These are phyloP conservation scores for Hestina assimilis DNA, from an alignment of 1,140 invertebrate species.

Conservation along the genomic window DNA sequence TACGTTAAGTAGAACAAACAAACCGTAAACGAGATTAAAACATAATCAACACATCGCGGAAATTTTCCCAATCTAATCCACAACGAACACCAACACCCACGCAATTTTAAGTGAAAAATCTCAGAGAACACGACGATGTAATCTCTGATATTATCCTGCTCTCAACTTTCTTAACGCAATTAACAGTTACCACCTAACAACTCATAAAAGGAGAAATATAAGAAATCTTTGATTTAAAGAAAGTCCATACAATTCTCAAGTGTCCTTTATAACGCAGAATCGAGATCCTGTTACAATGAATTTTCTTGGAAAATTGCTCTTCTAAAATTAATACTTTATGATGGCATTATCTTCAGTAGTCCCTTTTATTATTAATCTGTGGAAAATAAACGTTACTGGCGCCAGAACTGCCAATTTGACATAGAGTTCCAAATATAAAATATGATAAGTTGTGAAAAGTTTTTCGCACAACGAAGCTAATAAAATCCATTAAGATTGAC, in stretches of 20 bases:
- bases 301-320: background rate
- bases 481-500: slow-evolving; percentile 35
- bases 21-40: slow-evolving; percentile 10
- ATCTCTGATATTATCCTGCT: background rate
- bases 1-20: slow-evolving; percentile 2
- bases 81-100: slow-evolving; percentile 31
- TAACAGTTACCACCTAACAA: background rate
- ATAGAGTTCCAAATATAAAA: too few relatives aligned
- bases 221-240: too few relatives aligned
- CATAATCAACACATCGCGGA: slow-evolving; percentile 1
- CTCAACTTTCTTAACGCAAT: background rate
- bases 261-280: background rate
- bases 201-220: background rate
- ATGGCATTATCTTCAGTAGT: too few relatives aligned
- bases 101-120: slow-evolving; percentile 31
- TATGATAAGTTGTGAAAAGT: slow-evolving; percentile 8
- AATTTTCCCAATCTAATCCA: slow-evolving; percentile 40
- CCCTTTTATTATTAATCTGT: too few relatives aligned
- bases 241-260: background rate
- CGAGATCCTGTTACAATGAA: too few relatives aligned
- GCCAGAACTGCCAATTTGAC: too few relatives aligned
- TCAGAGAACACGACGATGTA: background rate
- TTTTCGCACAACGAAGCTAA: slow-evolving; percentile 13
- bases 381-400: too few relatives aligned
- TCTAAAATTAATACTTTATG: too few relatives aligned